Evolutionary conservation across 2,888 invertebrate genomes (phyloP), one percentile per base, ranked within the genome.

Genomic region (Heliothis peltigera): DNA sequence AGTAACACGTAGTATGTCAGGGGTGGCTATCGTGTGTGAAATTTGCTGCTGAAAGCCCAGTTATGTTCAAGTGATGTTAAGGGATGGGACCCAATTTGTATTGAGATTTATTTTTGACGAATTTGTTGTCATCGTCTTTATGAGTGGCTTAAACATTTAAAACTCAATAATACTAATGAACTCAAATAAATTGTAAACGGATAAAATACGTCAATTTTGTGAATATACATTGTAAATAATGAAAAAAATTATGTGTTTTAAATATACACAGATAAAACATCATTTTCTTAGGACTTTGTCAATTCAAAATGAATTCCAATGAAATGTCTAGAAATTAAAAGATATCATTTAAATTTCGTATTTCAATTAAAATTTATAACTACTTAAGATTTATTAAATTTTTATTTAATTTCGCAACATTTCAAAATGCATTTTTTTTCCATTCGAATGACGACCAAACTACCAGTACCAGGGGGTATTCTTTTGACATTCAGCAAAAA

Each of bases 1-100:
- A 91, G 92, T 92, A 92, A 90, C 94, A 93, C 94, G 94, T 93
- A 90, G 87, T 83, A 79, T 92, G 94, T 93, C 91, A 92, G 83
- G 80, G 80, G 84, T 81, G 79, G 82, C 84, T 86, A 86, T 89
- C 84, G 88, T 75, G 85, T 85, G 87, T 89, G 88, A 90, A 91
- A 91, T 91, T 89, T 89, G 87, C 84, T 80, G 67, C 74, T 83
- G 71, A 80, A 85, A 84, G 74, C 75, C 75, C 70, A 75, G 78
- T 73, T 74, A 81, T 84, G 83, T 84, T 82, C 81, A 81, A 78
- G 70, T 82, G 77, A 82, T 84, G 65, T 75, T 70, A 56, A 70
- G 67, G 56, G 72, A 68, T 64, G 54, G 64, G 43, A 62, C 25
- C 53, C 25, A 42, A 61, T 72, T 70, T 69, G 51, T 66, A 64